These are phyloP conservation scores for Zeus faber DNA, from an alignment of 2,113 vertebrate genomes.

Conservation along the genomic window DNA sequence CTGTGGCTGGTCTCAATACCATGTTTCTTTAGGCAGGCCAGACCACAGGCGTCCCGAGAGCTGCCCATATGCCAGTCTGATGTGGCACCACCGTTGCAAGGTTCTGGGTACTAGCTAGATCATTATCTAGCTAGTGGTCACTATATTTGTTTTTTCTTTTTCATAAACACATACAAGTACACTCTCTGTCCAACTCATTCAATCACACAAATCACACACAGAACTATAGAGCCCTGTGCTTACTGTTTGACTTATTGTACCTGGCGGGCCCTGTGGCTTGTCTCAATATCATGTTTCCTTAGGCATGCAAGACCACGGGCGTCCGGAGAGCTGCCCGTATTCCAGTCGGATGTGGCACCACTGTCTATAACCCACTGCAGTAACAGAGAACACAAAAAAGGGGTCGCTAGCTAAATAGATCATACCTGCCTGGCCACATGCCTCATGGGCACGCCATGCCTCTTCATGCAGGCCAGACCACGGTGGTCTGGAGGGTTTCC, in stretches of 20 bases:
- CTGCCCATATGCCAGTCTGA: too few relatives aligned
- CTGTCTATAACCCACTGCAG: slow-evolving; percentile 98
- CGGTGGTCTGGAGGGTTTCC: slow-evolving; percentile 92
- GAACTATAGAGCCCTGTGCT: slow-evolving; percentile 7
- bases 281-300: slow-evolving; percentile 86
- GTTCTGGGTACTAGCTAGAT: too few relatives aligned
- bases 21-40: too few relatives aligned
- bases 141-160: too few relatives aligned
- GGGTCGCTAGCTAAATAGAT: slow-evolving; percentile 34
- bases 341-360: slow-evolving; percentile 93
- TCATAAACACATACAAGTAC: neutral
- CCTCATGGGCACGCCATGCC: slow-evolving; percentile 83
- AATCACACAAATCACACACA: too few relatives aligned
- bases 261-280: slow-evolving; percentile 92
- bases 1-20: too few relatives aligned
- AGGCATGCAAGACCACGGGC: slow-evolving; percentile 88
- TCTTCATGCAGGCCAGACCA: slow-evolving; percentile 92
- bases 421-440: slow-evolving; percentile 95
- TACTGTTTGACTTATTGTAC: slow-evolving; percentile 82
- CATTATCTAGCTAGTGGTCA: too few relatives aligned
- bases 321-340: slow-evolving; percentile 89
- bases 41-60: too few relatives aligned
- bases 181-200: neutral
- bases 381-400: slow-evolving; percentile 82
- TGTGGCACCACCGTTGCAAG: too few relatives aligned